Conservation (phyloP, 2,797 vertebrate genomes). For the Forpus xanthops region DNA sequence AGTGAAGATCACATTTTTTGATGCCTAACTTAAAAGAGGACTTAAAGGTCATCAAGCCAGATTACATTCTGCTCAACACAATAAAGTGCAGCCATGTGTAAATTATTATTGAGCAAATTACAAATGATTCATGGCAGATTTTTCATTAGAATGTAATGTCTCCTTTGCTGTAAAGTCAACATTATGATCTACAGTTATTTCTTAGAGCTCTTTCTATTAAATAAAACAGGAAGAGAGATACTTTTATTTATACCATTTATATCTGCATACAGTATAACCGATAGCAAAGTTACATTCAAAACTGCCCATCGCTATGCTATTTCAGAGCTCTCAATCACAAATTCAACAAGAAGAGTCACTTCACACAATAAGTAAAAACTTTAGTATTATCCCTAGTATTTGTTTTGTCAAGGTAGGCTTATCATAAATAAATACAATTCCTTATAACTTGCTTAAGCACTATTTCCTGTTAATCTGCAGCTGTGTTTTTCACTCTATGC, state of each 20-base stretch:
- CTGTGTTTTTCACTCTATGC: not conserved
- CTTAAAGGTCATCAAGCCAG: slow-evolving; percentile 77
- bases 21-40: slow-evolving; percentile 68
- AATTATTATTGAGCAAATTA: slow-evolving; percentile 68
- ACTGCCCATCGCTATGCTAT: not conserved
- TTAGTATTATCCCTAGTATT: not conserved
- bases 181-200: slow-evolving; percentile 54
- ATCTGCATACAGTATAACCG: not conserved
- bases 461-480: not conserved
- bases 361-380: not conserved
- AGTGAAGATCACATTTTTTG: slow-evolving; percentile 66
- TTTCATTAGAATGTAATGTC: slow-evolving; percentile 63
- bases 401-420: not conserved
- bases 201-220: slow-evolving; percentile 45
- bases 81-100: slow-evolving; percentile 61
- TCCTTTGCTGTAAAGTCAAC: slow-evolving; percentile 66
- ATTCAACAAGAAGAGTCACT: not conserved
- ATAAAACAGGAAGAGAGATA: not conserved
- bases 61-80: slow-evolving; percentile 68
- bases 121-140: slow-evolving; percentile 61
- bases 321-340: not conserved
- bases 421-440: not conserved
- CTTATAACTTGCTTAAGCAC: not conserved
- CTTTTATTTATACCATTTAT: slow-evolving; percentile 8
- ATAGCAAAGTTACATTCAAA: not conserved